These are phyloP conservation scores for Drosophila malerkotliana DNA, from an alignment of 1,140 invertebrate genomes.

Conservation along the genomic window DNA sequence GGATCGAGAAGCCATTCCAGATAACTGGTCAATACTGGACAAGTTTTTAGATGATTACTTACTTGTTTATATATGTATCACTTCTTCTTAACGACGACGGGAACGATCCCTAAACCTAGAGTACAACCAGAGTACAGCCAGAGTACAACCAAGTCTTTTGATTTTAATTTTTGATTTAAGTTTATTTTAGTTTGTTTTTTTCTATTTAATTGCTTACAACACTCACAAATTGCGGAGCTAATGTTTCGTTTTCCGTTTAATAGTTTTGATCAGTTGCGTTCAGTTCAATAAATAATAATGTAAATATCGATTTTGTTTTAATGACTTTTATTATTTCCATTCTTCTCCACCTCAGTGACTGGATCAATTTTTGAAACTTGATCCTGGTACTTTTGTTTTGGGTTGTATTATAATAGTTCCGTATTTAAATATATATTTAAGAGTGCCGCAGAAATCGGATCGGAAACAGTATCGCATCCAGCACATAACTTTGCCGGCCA, in stretches of 20 bases:
- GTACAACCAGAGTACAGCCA: no score
- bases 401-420: conserved; percentile 6
- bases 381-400: conserved; percentile 31
- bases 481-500: no score
- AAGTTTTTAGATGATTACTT: background rate
- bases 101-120: no score
- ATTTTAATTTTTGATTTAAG: no score
- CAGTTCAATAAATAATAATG: conserved; percentile 7
- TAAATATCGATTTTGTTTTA: conserved; percentile 43
- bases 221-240: background rate
- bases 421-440: conserved; percentile 74
- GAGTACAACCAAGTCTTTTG: no score
- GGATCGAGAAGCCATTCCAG: background rate
- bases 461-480: no score
- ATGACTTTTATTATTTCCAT: conserved; percentile 58
- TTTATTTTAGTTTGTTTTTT: background rate
- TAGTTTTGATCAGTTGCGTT: background rate
- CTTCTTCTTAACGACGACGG: no score
- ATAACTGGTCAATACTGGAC: background rate
- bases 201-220: no score
- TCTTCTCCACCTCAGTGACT: conserved; percentile 40
- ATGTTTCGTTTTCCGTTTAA: background rate
- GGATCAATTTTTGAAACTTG: conserved; percentile 76
- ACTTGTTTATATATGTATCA: no score
- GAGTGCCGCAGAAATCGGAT: background rate